Base-by-base conservation (phyloP, 2,797 vertebrate genomes). In the Ctenopoma multispine region DNA sequence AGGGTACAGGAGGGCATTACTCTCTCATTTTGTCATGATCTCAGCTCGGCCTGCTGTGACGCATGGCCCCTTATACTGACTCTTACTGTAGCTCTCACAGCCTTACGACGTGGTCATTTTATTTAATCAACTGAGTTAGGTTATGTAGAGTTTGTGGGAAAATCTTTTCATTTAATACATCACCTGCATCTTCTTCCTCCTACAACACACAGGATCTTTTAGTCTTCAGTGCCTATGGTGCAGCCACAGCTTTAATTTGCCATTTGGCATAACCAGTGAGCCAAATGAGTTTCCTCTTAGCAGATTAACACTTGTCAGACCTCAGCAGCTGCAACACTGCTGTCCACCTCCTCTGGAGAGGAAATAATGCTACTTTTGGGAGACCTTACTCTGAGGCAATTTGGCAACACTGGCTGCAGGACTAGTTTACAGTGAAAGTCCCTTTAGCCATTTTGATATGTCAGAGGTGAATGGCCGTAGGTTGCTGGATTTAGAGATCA, bases 401-500 rank as follows among this genome's bases (percentile, higher is more conserved):
- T 76, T 83, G 77, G 79, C 70, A 72, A 69, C 65, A 38, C 68
- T 74, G 76, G 80, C 77, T 59, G n/a, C 34, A 57, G 72, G 54
- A 57, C 68, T 80, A 66, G 72, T 75, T 86, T 70, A 82, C 85
- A 82, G 83, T 69, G 65, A 82, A 81, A 85, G 81, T 83, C 79
- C 87, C 80, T 85, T 75, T 73, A 75, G 76, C 71, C 79, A 66
- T 88, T 89, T 88, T 74, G 75, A 92, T 92, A 93, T 91, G 90
- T 92, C 93, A 94, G 84, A 91, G 92, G 92, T 93, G 83, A 92
- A 91, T 49, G 79, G 82, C 90, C 85, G 64, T 79, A 72, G 83
- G 89, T 91, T 81, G 76, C 75, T 80, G 48, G 72, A 80, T 85
- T 85, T 85, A 57, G 78, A 85, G 78, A 89, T 91, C 87, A 90